Conservation (phyloP, 2,113 vertebrate genomes). For the Nestor notabilis region DNA sequence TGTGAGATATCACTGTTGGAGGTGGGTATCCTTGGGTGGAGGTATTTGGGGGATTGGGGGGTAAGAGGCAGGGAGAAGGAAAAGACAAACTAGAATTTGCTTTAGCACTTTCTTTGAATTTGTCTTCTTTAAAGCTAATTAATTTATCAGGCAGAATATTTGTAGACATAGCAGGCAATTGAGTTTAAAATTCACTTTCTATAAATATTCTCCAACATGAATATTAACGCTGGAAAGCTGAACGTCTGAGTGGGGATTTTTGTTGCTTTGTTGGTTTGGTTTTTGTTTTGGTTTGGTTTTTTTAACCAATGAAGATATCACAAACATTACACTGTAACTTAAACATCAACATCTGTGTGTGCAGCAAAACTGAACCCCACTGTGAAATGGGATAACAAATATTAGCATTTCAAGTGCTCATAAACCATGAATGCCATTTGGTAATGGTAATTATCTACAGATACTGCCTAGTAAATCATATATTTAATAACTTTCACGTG, state of each 20-base stretch:
- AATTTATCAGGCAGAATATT: neutral
- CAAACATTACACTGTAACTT: neutral
- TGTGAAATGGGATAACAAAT: neutral
- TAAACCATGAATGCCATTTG: neutral
- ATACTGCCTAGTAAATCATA: neutral
- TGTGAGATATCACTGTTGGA: neutral
- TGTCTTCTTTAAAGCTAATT: neutral
- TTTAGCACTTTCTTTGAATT: neutral
- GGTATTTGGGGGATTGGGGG: neutral
- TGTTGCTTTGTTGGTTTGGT: neutral
- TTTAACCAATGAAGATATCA: neutral
- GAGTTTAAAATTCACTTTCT: neutral
- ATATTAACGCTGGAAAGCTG: neutral
- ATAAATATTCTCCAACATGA: neutral
- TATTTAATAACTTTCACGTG: neutral
- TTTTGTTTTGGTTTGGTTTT: neutral
- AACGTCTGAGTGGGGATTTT: neutral
- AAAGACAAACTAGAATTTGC: neutral
- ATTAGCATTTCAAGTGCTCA: neutral
- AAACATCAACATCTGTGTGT: neutral
- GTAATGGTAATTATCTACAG: slow-evolving; percentile 1
- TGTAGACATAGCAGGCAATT: neutral
- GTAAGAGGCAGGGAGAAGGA: neutral
- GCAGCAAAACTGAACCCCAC: neutral
- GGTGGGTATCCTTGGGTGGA: neutral